These are phyloP conservation scores for Fregetta grallaria DNA, from an alignment of 2,113 vertebrate genomes.

Conservation along the genomic window DNA sequence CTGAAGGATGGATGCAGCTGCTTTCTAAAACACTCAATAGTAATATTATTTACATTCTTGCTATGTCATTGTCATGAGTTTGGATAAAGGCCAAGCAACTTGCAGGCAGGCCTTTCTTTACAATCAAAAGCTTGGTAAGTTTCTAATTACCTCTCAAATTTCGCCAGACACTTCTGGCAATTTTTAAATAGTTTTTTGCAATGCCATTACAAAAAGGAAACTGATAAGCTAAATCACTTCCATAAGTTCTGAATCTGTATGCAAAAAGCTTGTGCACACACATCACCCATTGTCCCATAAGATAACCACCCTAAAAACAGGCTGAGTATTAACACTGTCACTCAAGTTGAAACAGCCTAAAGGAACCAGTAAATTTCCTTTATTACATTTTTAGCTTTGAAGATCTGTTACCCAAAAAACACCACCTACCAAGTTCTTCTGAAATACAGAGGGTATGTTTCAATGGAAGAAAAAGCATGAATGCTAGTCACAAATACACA, in stretches of 20 bases:
- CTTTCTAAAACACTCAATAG: neutral
- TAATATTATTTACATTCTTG: neutral
- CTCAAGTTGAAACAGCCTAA: neutral
- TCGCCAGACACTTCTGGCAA: neutral
- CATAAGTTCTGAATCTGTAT: neutral
- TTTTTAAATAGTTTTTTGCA: neutral
- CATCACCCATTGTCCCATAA: neutral
- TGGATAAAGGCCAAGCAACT: neutral
- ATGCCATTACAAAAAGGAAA: neutral
- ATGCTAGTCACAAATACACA: neutral
- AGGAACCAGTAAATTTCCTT: neutral
- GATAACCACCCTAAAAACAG: neutral
- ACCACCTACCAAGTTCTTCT: neutral
- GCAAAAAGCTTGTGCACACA: neutral
- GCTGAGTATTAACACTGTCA: slow-evolving; percentile 1
- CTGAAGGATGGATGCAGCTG: neutral
- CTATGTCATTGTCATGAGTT: neutral
- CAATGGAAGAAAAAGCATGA: neutral
- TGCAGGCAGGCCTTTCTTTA: neutral
- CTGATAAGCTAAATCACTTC: neutral
- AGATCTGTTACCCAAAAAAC: neutral
- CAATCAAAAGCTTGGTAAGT: neutral
- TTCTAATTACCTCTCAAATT: slow-evolving; percentile 4
- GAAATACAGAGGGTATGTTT: neutral
- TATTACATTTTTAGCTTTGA: neutral